Conservation (phyloP, 1,140 invertebrate genomes). For the Eciton burchellii region DNA sequence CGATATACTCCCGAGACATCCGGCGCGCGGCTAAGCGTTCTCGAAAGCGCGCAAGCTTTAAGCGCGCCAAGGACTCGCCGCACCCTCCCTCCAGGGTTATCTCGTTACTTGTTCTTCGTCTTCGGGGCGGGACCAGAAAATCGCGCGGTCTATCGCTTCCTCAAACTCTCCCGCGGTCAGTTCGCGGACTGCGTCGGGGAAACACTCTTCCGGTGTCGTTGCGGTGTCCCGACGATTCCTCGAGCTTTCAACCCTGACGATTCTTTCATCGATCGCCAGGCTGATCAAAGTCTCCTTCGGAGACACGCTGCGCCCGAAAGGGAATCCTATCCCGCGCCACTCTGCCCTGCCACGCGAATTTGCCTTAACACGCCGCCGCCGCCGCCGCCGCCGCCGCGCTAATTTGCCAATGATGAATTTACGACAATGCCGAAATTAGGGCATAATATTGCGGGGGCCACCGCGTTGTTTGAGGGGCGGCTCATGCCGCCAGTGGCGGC, state of each 20-base stretch:
- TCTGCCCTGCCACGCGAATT: too few species aligned
- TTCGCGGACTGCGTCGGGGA: background rate
- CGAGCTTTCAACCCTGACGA: too few species aligned
- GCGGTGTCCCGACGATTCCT: too few species aligned
- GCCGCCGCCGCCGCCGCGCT: too few species aligned
- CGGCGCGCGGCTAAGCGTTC: conserved; percentile 44
- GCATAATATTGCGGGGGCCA: conserved; percentile 46
- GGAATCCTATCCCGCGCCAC: too few species aligned
- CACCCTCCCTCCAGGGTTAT: conserved; percentile 26
- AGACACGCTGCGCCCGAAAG: too few species aligned
- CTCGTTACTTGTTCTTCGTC: background rate
- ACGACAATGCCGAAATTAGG: conserved; percentile 19
- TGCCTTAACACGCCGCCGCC: too few species aligned
- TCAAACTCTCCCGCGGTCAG: background rate
- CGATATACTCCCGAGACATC: conserved; percentile 57
- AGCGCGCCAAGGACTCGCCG: conserved; percentile 13
- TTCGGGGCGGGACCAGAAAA: background rate
- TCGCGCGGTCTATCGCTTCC: background rate
- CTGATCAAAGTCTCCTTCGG: too few species aligned
- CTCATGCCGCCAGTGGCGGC: background rate
- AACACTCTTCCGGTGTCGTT: too few species aligned
- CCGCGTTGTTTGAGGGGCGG: conserved; percentile 52
- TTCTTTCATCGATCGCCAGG: too few species aligned
- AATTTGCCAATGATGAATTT: conserved; percentile 26
- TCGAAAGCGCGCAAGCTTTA: conserved; percentile 30